These are phyloP conservation scores for Cygnus buccinator DNA, from an alignment of 2,113 vertebrate species.

Conservation along the genomic window DNA sequence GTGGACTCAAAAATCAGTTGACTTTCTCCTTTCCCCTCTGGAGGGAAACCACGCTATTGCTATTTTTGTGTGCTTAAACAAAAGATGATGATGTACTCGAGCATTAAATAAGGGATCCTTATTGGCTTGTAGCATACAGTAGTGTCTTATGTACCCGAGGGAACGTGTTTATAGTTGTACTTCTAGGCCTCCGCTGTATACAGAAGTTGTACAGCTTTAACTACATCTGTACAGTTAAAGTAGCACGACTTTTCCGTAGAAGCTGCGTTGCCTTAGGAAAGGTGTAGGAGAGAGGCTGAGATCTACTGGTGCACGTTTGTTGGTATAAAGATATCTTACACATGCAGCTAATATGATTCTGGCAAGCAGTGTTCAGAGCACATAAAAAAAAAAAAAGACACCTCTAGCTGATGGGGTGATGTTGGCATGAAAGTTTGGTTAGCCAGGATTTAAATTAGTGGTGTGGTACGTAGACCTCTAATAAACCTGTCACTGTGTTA, in stretches of 20 bases:
- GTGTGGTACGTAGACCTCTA: neutral
- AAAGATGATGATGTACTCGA: neutral
- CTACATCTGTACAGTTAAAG: neutral
- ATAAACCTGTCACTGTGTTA: neutral
- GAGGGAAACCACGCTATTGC: neutral
- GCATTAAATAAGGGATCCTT: neutral
- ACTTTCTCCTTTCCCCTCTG: neutral
- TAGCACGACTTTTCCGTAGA: neutral
- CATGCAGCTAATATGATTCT: neutral
- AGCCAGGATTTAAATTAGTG: neutral
- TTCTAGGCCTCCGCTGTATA: neutral
- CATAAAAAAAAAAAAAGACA: neutral
- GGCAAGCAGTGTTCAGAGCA: neutral
- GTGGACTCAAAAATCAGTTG: neutral
- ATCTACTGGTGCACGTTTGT: neutral
- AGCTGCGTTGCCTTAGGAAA: neutral
- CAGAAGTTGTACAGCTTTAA: neutral
- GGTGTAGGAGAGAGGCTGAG: neutral
- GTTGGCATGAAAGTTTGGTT: neutral
- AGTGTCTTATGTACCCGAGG: neutral
- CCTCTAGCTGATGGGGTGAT: neutral
- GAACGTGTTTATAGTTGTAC: neutral
- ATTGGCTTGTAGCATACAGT: neutral
- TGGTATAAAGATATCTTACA: neutral
- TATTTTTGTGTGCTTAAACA: neutral